Evolutionary conservation across 2,888 invertebrate species (phyloP), one percentile per base, ranked within the genome.

Genomic region (Laspeyria flexula): DNA sequence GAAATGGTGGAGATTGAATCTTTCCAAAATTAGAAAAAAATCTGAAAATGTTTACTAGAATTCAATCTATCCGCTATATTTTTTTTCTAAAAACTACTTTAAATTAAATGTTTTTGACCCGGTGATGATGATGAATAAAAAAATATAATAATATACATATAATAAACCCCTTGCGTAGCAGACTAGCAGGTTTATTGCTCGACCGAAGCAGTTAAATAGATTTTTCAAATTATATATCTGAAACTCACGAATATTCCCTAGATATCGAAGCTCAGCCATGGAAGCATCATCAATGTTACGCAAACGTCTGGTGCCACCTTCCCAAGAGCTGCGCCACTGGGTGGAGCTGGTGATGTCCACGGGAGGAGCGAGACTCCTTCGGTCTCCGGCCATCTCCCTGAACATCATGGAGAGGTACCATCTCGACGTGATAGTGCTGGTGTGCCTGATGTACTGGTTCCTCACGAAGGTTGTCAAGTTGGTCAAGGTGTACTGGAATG

Each of bases 381-480:
- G 76, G 7, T 81, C 83, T 0, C 76, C 81, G 0, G 79, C 78
- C 0, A 53, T 76, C 0, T 58, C 52, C 9, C 60, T 83, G 10
- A 64, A 74, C 1, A 41, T 49, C 6, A 33, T 71, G 13, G 75
- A 83, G 40, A 64, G 73, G 25, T 63, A 74, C 25, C 63, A 84
- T 27, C 44, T 84, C 9, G 86, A 86, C 51, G 46, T 79, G 0
- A 44, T 77, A 0, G 56, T 64, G 0, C 30, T 80, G 11, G 6
- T 65, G 0, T 12, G 70, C 7, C 46, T 83, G 57, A n/a, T 78
- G 2, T 33, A 74, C 7, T 86, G 84, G 85, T 82, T 85, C 62
- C 40, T 80, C 3, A 64, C 75, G 1, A 85, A 83, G 46, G 76
- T 85, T 0, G 16, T 71, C 0, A 86, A 80, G 43, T 53, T 83